Conservation (phyloP, 2,797 vertebrate species). For the Lateolabrax maculatus region DNA sequence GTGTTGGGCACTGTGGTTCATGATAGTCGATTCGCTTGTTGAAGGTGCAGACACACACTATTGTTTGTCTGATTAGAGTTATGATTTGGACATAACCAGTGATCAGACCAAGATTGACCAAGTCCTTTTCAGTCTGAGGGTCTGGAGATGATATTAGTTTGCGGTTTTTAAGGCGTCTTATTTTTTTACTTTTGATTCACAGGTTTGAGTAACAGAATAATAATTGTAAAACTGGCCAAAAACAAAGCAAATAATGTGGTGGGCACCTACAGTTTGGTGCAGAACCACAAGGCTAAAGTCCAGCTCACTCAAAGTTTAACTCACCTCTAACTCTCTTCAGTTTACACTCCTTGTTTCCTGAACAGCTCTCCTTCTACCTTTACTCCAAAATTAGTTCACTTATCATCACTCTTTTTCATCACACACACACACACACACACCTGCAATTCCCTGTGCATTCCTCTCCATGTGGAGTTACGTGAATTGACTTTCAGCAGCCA, state of each 20-base stretch:
- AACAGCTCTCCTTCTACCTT: background rate
- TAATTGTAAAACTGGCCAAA: background rate
- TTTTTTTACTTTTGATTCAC: background rate
- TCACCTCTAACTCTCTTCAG: background rate
- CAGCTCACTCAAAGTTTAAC: background rate
- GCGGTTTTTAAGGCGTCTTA: background rate
- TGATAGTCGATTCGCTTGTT: conserved; percentile 10
- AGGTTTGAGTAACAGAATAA: background rate
- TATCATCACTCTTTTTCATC: no score
- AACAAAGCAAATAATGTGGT: background rate
- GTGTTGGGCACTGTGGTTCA: conserved; percentile 22
- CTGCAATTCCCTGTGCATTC: background rate
- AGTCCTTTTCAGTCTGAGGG: background rate
- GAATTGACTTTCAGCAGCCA: conserved; percentile 62
- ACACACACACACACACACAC: background rate
- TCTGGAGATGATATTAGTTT: background rate
- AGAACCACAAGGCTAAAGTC: background rate
- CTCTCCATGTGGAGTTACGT: conserved; percentile 19
- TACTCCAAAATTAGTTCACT: background rate
- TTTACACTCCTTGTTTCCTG: background rate
- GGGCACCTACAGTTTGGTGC: background rate
- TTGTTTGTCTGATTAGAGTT: background rate
- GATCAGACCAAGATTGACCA: background rate
- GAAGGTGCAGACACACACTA: background rate
- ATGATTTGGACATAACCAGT: conserved; percentile 1